Base-by-base conservation (phyloP, 2,888 invertebrate genomes). In the Keiferia lycopersicella region DNA sequence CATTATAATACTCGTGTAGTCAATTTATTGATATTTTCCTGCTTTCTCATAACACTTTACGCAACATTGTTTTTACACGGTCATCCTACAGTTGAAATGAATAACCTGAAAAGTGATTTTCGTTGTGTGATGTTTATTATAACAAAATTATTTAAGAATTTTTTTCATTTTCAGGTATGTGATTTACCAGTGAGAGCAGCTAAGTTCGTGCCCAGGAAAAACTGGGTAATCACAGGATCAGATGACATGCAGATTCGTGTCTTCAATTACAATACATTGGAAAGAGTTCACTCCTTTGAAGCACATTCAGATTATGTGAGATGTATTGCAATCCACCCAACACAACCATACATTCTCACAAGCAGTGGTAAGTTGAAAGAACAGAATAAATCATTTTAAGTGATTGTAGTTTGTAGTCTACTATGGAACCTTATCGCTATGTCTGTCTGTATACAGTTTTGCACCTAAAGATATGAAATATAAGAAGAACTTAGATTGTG, bases 281-380 rank as follows among this genome's bases (percentile, higher is more conserved):
- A 99, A 83, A 93, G 98, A 73, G 96, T 98, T 4, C 98, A 99
- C 81, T 94, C 97, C 4, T 99, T 97, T 85, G 99, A 99, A 84
- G 99, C 99, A 0, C 99, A 99, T 87, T 98, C 99, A 0, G 99
- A 99, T 88, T 99, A 99, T 86, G 95, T 99, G 26, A 93, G 99
- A 68, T 97, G 97, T 77, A 98, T 99, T 77, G 97, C 97, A 7
- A 96, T 99, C 12, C 99, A 99, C 91, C 99, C 99, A 4, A 97
- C 98, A 56, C 99, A 99, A 81, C 98, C 99, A 0, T 97, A 98
- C 80, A 95, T 99, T 71, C 93, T 99, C 60, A 99, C 99, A 0
- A 96, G 98, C 84, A 98, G 98, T 87, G 98, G 98, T 98, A 89
- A 87, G 95, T 92, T 20, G 26, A 30, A 7, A 53, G 7, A 1